Conservation (phyloP, 2,113 vertebrate species). For the Lethenteron camtschaticum region DNA sequence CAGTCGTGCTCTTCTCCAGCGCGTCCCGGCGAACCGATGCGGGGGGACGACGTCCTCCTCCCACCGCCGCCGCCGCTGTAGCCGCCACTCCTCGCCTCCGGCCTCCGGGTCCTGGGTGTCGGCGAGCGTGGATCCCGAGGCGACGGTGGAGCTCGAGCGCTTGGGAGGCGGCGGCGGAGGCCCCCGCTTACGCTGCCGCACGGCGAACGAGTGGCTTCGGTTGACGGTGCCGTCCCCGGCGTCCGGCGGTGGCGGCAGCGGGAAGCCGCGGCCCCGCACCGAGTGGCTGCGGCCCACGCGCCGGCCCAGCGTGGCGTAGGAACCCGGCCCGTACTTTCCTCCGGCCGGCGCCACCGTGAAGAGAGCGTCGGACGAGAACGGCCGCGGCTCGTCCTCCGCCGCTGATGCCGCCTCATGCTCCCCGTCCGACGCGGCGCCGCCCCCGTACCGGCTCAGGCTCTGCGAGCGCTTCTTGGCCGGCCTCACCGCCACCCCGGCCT, state of each 20-base stretch:
- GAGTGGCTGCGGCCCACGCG: conserved; percentile 79
- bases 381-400: too few relatives aligned
- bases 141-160: conserved; percentile 77
- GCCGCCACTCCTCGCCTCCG: conserved; percentile 15
- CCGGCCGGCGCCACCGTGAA: too few relatives aligned
- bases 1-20: not conserved
- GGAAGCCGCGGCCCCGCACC: conserved; percentile 20
- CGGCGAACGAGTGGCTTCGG: conserved; percentile 58
- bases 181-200: conserved; percentile 81
- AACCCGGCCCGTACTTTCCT: conserved; percentile 16
- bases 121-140: conserved; percentile 40
- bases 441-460: conserved; percentile 44
- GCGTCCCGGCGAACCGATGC: too few relatives aligned
- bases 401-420: conserved; percentile 25
- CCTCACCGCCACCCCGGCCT: conserved; percentile 17
- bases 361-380: too few relatives aligned
- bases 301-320: conserved; percentile 58
- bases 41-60: conserved; percentile 29
- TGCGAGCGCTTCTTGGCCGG: conserved; percentile 51
- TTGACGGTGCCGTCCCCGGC: conserved; percentile 37
- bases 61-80: conserved; percentile 49
- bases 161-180: conserved; percentile 72
- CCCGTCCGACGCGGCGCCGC: conserved; percentile 30
- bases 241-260: too few relatives aligned
- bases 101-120: conserved; percentile 27